Base-by-base conservation (phyloP, 2,888 invertebrate species). In the Notocelia uddmanniana region DNA sequence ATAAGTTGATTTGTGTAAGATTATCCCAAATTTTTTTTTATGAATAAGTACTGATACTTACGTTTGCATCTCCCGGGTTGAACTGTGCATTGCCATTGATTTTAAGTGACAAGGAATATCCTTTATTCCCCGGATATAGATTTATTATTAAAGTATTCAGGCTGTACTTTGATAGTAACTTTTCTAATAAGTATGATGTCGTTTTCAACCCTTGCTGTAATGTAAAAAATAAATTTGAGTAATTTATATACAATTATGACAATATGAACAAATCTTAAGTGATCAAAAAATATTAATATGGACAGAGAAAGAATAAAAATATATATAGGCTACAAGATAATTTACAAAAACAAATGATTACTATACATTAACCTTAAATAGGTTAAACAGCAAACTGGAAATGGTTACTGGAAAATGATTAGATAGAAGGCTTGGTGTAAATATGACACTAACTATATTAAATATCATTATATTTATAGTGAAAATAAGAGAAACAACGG, bases 81-180 rank as follows among this genome's bases (percentile, higher is more conserved):
- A 86, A 85, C 80, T 88, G 94, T 75, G 84, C 93, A 85, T 91
- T 94, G 81, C 95, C 94, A 93, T 94, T 95, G 79, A 94, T 94
- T 94, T 93, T 95, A 80, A 95, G 93, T 88, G 94, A 94, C 79
- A 96, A 88, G 75, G 98, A 97, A 93, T 98, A 98, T 80, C 98
- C 98, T 91, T 98, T 98, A 93, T 98, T 97, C 70, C 97, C 97
- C 74, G 98, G 97, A 93, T 98, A 98, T 81, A 98, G 94, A 93
- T 98, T 98, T 81, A 98, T 95, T 83, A 98, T 97, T 85, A 98
- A 94, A 77, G 98, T 98, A 88, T 98, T 98, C 81, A 98, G 95
- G 88, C 96, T 96, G 91, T 98, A 98, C 84, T 95, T 95, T 85
- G 96, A 96, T 85, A 98, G 96, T 83, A 98, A 94, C 89, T 97